phyloP scores from a whole-genome alignment of 2,113 vertebrate species.

The Microcebus jonahi region DNA sequence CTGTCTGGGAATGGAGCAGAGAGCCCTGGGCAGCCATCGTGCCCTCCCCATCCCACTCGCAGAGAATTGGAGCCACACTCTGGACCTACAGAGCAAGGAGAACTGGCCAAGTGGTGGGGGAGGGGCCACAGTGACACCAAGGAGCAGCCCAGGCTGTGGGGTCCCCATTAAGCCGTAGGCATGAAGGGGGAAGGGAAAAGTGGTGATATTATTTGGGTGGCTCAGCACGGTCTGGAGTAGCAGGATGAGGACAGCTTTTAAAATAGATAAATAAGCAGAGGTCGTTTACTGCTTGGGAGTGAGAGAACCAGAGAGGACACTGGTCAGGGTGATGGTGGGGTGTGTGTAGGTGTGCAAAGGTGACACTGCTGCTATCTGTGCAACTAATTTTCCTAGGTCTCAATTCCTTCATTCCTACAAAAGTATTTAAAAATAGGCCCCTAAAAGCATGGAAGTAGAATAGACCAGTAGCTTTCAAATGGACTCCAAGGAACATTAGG shows the following conservation, averaged over 20 bases:
- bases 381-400: not conserved
- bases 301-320: not conserved
- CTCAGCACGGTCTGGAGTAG: not conserved
- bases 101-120: not conserved
- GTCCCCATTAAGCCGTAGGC: not conserved
- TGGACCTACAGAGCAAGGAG: not conserved
- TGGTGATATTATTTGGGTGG: no score
- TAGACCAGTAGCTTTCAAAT: not conserved
- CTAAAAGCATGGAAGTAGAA: not conserved
- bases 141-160: not conserved
- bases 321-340: not conserved
- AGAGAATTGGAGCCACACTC: not conserved
- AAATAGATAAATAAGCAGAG: not conserved
- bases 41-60: rapidly evolving
- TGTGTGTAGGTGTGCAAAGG: rapidly evolving
- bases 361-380: not conserved
- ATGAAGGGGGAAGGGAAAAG: not conserved
- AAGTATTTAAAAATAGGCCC: not conserved
- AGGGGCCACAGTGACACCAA: not conserved
- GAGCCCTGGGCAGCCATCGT: not conserved
- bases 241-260: not conserved
- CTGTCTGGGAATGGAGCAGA: not conserved
- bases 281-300: not conserved
- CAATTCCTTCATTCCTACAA: not conserved
- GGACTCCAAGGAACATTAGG: not conserved